Base-by-base conservation (phyloP, 2,797 vertebrate genomes). In the Molossus molossus region DNA sequence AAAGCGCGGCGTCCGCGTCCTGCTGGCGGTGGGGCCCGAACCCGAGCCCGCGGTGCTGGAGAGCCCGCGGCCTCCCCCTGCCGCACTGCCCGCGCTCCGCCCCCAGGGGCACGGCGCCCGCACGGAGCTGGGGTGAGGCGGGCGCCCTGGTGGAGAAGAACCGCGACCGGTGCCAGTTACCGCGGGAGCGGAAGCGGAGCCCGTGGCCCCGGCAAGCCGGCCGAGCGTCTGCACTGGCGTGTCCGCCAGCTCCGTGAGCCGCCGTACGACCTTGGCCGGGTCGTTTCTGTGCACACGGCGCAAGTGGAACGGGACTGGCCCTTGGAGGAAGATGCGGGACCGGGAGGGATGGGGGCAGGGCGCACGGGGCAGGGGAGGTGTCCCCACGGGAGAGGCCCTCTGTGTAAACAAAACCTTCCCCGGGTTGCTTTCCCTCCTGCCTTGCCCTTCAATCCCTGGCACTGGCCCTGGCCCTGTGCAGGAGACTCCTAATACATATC, bases 1-100 rank as follows among this genome's bases (percentile, higher is more conserved):
- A 1, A 14, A 29, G 27, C 58, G 20, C 0, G 2, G 37, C 14
- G 10, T 2, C 55, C 3, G 8, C 2, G 3, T 12, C 57, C 70
- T 5, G 27, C 64, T 5, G 0, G 20, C 17, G 4, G 14, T 27
- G 12, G n/a, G 53, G n/a, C 21, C 57, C 50, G 37, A 87, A 40
- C 50, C 15, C 50, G 37, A 87, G 33, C 50, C 15, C 10, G 1
- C 2, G 6, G 17, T 18, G 0, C 9, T 8, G 1, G 6, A 9
- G 9, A 13, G 23, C 33, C 76, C 4, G 45, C 37, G 3, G 4
- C 13, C 53, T 37, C 53, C 4, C 75, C 12, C 33, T 3, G 23
- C 29, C 65, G 6, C 40, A 45, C 65, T 15, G 29, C n/a, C 15
- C 21, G 83, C 15, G 6, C 3, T 23, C 65, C 15, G 5, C 3